Percentiles rank a stretch among this genome's conserved stretches.
Conservation (phyloP, 2,113 vertebrate species). For the Strix uralensis region DNA sequence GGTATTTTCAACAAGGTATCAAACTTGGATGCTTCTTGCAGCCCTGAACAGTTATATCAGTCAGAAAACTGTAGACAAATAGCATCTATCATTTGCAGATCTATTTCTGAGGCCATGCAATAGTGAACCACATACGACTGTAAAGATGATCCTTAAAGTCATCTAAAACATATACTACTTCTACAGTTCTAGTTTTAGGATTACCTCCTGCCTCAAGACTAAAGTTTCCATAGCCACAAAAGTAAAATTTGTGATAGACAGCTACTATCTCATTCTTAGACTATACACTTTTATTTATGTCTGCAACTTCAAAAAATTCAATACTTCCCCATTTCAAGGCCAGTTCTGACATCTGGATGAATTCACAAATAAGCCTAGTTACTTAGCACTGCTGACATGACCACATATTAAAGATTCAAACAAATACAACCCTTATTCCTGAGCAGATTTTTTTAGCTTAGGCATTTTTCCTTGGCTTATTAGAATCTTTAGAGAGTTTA, state of each 20-base stretch:
- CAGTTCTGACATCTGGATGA: neutral
- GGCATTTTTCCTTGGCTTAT: conserved; percentile 8
- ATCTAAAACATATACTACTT: neutral
- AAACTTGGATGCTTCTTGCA: neutral
- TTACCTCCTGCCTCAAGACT: neutral
- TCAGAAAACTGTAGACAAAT: neutral
- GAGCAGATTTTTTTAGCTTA: neutral
- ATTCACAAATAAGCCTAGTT: neutral
- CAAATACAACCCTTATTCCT: neutral
- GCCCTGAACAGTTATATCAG: neutral
- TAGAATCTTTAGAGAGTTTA: neutral
- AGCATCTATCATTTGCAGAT: neutral
- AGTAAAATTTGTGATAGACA: neutral
- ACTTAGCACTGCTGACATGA: neutral
- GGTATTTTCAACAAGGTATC: neutral
- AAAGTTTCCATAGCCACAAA: neutral
- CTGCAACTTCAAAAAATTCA: neutral
- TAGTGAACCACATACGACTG: neutral
- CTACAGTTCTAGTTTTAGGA: neutral
- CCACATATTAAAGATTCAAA: neutral
- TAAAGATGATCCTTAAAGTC: neutral
- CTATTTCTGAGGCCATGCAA: neutral
- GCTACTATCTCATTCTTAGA: neutral
- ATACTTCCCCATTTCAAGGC: neutral
- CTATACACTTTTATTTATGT: neutral